Evolutionary conservation across 2,888 invertebrate genomes (phyloP).

Genomic region (Zonitis immaculata): DNA sequence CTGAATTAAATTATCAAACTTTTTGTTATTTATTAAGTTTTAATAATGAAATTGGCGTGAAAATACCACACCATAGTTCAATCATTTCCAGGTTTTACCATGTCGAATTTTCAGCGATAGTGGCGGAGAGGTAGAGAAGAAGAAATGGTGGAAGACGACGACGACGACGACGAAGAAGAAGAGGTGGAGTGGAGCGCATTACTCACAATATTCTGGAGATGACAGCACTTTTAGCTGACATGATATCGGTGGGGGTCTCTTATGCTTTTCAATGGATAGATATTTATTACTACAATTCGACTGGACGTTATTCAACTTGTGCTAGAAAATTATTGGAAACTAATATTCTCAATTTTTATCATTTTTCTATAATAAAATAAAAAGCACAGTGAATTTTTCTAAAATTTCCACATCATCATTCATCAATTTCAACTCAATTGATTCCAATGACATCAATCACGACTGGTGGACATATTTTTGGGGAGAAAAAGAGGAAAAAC

Average conservation of each 20-base stretch:
- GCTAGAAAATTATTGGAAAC: slow-evolving; percentile 5
- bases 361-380: not conserved
- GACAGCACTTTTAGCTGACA: slow-evolving; percentile 40
- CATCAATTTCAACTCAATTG: not conserved
- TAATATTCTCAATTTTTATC: slow-evolving; percentile 5
- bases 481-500: no score
- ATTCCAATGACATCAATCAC: not conserved
- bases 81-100: slow-evolving; percentile 30
- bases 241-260: slow-evolving; percentile 36
- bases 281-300: slow-evolving; percentile 38
- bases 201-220: slow-evolving; percentile 41
- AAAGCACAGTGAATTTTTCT: not conserved
- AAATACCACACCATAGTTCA: slow-evolving; percentile 32
- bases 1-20: no score
- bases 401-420: not conserved
- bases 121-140: slow-evolving; percentile 12
- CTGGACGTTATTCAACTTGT: slow-evolving; percentile 21
- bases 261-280: slow-evolving; percentile 29
- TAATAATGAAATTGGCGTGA: slow-evolving; percentile 25
- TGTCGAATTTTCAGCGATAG: not conserved
- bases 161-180: slow-evolving; percentile 22
- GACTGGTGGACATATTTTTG: not conserved
- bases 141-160: slow-evolving; percentile 32
- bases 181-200: slow-evolving; percentile 38
- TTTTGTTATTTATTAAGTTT: not conserved